These are phyloP conservation scores for Oreortyx pictus DNA, from an alignment of 2,797 vertebrate genomes.

Conservation along the genomic window DNA sequence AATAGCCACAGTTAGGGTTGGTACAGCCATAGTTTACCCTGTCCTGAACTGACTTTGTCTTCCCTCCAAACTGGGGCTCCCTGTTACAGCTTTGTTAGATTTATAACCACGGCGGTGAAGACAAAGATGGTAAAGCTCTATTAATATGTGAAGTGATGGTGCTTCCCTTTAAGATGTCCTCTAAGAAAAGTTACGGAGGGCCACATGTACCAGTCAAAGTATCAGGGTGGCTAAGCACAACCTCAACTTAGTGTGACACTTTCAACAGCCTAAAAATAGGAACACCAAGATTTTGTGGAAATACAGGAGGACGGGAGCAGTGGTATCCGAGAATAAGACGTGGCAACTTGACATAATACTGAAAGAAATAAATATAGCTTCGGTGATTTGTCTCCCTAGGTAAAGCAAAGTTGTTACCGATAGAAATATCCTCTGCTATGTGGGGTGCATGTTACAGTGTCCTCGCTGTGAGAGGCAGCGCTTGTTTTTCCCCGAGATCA, in stretches of 20 bases:
- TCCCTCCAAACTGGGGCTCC: background rate
- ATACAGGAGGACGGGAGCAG: background rate
- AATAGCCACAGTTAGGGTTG: background rate
- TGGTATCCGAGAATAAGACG: background rate
- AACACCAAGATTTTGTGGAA: conserved; percentile 10
- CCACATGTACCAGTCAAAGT: background rate
- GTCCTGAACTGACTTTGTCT: background rate
- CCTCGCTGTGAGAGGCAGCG: background rate
- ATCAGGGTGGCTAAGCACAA: conserved; percentile 7
- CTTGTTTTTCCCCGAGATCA: background rate
- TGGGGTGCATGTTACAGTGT: background rate
- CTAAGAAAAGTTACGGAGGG: background rate
- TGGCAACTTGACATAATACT: background rate
- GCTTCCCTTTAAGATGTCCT: background rate
- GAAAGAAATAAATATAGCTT: conserved; percentile 4
- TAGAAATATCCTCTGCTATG: background rate
- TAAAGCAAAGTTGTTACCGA: background rate
- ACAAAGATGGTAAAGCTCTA: background rate
- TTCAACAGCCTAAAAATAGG: conserved; percentile 16
- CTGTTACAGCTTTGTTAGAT: background rate
- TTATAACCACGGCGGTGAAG: background rate
- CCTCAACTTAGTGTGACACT: conserved; percentile 30
- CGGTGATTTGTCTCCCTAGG: background rate
- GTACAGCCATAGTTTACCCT: background rate
- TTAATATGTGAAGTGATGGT: background rate